Conservation (phyloP, 2,113 vertebrate species). For the Serilophus lunatus region DNA sequence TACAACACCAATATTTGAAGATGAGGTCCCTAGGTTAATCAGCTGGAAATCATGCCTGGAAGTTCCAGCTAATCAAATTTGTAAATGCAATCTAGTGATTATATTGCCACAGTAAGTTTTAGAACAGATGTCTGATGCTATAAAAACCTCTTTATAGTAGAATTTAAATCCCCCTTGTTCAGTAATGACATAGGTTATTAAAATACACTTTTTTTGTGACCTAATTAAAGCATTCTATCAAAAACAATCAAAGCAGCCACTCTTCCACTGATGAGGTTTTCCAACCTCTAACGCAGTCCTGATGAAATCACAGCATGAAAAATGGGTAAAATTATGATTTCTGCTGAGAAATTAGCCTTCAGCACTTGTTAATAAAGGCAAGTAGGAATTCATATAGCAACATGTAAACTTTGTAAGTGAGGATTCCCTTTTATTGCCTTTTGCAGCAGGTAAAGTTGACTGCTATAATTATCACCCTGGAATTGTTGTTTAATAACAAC, state of each 20-base stretch:
- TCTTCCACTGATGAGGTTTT: conserved; percentile 28
- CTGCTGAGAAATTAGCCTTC: conserved; percentile 65
- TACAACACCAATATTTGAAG: conserved; percentile 60
- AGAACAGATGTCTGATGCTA: conserved; percentile 64
- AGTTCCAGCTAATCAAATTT: conserved; percentile 75
- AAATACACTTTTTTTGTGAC: conserved; percentile 58
- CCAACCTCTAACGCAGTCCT: background rate
- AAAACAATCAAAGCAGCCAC: conserved; percentile 52
- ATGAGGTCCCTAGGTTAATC: conserved; percentile 72
- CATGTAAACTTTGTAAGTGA: conserved; percentile 40
- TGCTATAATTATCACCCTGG: conserved; percentile 41
- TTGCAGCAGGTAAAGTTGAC: conserved; percentile 16
- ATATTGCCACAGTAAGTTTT: conserved; percentile 66
- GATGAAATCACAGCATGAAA: conserved; percentile 59
- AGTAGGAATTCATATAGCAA: conserved; percentile 68
- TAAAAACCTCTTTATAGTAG: conserved; percentile 45
- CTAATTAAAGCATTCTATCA: conserved; percentile 69
- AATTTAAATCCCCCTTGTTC: conserved; percentile 63
- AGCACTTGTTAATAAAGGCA: conserved; percentile 68
- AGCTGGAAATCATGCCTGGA: conserved; percentile 73
- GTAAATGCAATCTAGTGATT: conserved; percentile 51
- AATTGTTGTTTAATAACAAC: conserved; percentile 44
- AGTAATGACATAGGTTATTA: conserved; percentile 65
- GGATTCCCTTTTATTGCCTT: conserved; percentile 53
- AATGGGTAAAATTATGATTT: conserved; percentile 66